phyloP scores from a whole-genome alignment of 1,140 invertebrate species.

The Maniola jurtina region DNA sequence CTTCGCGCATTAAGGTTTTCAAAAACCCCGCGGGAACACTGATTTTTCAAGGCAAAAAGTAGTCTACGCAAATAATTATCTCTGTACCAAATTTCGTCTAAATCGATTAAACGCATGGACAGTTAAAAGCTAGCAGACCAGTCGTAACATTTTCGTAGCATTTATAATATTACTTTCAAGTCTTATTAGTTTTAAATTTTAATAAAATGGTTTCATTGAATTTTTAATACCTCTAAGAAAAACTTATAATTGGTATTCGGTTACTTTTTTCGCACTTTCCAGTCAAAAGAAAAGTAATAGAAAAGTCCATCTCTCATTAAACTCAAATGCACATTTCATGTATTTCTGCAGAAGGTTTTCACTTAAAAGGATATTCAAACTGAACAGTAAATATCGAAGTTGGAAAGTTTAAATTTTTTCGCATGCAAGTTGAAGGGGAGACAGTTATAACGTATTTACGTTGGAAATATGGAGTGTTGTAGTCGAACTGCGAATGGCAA shows the following conservation, averaged over 20 bases:
- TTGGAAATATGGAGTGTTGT: slow-evolving; percentile 34
- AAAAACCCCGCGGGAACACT: too few relatives aligned
- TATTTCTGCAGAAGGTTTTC: slow-evolving; percentile 3
- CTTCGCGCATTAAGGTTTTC: too few relatives aligned
- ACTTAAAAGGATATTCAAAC: slow-evolving; percentile 13
- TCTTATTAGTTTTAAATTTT: too few relatives aligned
- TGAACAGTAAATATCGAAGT: slow-evolving; percentile 27
- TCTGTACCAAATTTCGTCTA: too few relatives aligned
- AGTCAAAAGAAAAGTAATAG: neutral
- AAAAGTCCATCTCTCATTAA: neutral
- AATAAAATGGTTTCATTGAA: too few relatives aligned
- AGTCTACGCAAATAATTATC: too few relatives aligned
- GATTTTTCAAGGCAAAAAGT: too few relatives aligned
- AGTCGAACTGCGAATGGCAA: slow-evolving; percentile 8
- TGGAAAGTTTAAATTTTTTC: slow-evolving; percentile 23
- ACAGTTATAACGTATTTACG: slow-evolving; percentile 32
- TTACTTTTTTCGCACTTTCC: neutral
- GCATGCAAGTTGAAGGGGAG: slow-evolving; percentile 19
- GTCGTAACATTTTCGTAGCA: too few relatives aligned
- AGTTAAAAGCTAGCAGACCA: too few relatives aligned
- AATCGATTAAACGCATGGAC: too few relatives aligned
- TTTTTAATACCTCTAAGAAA: neutral
- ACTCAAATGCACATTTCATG: slow-evolving; percentile 10
- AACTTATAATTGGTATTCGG: neutral
- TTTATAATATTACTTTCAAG: too few relatives aligned